Conservation (phyloP, 1,140 invertebrate species). For the Cotesia typhae region DNA sequence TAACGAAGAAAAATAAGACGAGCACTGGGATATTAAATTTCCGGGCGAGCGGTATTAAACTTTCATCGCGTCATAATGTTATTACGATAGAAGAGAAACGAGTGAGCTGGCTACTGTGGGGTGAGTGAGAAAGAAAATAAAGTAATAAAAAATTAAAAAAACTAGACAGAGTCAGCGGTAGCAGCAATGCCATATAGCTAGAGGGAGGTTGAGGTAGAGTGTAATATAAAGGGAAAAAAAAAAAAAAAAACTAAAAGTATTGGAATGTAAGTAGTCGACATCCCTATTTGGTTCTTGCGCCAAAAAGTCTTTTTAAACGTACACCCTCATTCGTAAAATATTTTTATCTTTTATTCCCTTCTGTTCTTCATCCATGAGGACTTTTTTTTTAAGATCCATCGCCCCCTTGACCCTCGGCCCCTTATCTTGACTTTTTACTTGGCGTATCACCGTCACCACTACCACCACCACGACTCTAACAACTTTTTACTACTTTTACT, state of each 20-base stretch:
- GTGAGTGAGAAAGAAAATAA: conserved; percentile 21
- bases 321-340: not conserved
- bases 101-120: not conserved
- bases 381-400: conserved; percentile 4
- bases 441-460: not conserved
- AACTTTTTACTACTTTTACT: not conserved
- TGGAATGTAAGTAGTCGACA: conserved; percentile 29
- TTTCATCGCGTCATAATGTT: conserved; percentile 51
- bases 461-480: not conserved
- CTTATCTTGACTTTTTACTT: not conserved
- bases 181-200: too few species aligned
- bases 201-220: too few species aligned
- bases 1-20: conserved; percentile 36
- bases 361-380: conserved; percentile 17
- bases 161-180: not conserved
- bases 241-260: conserved; percentile 4
- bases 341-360: conserved; percentile 23
- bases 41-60: conserved; percentile 50
- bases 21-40: conserved; percentile 48
- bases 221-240: not conserved
- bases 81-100: conserved; percentile 37
- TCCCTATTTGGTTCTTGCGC: conserved; percentile 36
- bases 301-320: conserved; percentile 20
- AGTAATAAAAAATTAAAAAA: conserved; percentile 3
- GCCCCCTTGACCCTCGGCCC: not conserved